A percentile compares a stretch with the other conserved stretches of the same genome.
Conservation (phyloP, 1,140 invertebrate species). For the Drosophila lacteicornis region DNA sequence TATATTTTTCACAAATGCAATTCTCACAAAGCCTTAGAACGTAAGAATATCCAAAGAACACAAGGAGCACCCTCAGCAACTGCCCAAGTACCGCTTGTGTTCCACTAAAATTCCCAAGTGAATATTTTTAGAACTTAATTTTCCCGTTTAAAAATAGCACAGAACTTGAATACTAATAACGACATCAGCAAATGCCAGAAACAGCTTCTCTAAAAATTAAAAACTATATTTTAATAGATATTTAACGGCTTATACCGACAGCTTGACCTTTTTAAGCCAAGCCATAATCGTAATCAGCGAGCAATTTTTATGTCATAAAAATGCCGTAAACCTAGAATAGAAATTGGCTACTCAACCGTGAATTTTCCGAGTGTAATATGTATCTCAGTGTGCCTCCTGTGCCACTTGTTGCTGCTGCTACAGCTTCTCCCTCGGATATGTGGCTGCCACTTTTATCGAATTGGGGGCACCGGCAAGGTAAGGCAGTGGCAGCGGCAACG, state of each 20-base stretch:
- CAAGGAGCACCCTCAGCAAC: not conserved
- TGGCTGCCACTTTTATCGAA: slow-evolving; percentile 74
- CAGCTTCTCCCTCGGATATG: slow-evolving; percentile 52
- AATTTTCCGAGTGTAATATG: slow-evolving; percentile 8
- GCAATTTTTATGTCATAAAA: slow-evolving; percentile 2
- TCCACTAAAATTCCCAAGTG: no score
- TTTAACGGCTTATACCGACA: not conserved
- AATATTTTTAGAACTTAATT: no score
- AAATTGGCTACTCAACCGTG: not conserved
- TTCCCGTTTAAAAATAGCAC: no score
- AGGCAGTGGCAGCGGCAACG: slow-evolving; percentile 38
- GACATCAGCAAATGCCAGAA: no score
- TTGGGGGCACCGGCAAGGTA: slow-evolving; percentile 64
- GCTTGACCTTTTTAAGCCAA: slow-evolving; percentile 3
- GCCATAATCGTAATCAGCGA: no score
- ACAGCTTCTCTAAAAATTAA: no score
- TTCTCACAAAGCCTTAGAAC: no score
- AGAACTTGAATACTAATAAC: no score
- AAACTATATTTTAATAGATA: not conserved
- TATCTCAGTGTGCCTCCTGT: slow-evolving; percentile 6
- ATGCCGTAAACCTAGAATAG: slow-evolving; percentile 9
- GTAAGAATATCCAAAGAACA: no score
- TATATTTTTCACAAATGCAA: no score
- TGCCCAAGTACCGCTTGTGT: no score
- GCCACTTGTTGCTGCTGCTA: slow-evolving; percentile 41